Evolutionary conservation across 2,113 vertebrate genomes (phyloP), one percentile per base, ranked within the genome.

Genomic region (Scortum barcoo): DNA sequence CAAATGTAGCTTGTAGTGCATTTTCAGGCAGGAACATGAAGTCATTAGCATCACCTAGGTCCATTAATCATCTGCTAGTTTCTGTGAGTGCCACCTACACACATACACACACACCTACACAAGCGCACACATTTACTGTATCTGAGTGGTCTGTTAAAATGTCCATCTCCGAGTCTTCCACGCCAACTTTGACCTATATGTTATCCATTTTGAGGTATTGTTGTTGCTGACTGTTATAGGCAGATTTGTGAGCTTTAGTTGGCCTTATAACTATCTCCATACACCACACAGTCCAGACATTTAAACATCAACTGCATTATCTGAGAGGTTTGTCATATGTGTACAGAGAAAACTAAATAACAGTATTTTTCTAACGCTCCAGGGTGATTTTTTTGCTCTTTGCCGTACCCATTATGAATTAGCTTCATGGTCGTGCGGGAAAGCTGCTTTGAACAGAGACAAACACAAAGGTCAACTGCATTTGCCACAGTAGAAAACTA

Each of bases 401-500:
- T 44, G 10, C 30, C 17, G n/a, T 76, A 57, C 38, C 58, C 1
- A 12, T 46, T 51, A 72, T 73, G 62, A 75, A 81, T 65, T 76
- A 30, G 24, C 46, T 40, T 83, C 54, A 61, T 56, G 75, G 53
- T 78, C 3, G 3, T 60, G 46, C 26, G 13, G 76, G 42, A 68
- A 80, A 75, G 57, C 66, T 38, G 42, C 56, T 83, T 81, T 76
- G 53, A 83, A 79, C 58, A 71, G 63, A 76, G 72, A 67, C 58
- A 70, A 76, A 71, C 78, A 51, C 67, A 90, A 80, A 91, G 86
- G 90, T 86, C 85, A 89, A 22, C 20, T 77, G 77, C 71, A 58
- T 89, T 75, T 85, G 80, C 62, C 53, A 53, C 75, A 44, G 61
- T 73, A 48, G 66, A 81, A 69, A 83, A 80, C 69, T 30, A 36